Evolutionary conservation across 2,797 vertebrate species (phyloP).

Genomic region (Hephaestus fuliginosus): DNA sequence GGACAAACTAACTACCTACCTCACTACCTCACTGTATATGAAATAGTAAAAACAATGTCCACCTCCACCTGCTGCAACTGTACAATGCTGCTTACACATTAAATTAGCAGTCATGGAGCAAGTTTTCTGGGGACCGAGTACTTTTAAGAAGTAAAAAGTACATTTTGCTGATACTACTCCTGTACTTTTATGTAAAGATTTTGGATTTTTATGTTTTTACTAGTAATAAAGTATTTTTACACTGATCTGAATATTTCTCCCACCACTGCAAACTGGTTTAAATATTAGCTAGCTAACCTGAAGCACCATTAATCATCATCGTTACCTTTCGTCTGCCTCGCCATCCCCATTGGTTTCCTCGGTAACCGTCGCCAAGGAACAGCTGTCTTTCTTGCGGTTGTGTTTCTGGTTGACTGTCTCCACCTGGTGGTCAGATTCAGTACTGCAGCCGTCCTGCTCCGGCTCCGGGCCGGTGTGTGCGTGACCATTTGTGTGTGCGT

Average conservation of each 20-base stretch:
- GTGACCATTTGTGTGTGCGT: constrained; percentile 35
- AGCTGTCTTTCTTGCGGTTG: constrained; percentile 88
- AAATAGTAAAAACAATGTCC: too few species aligned
- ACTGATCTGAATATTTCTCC: not conserved
- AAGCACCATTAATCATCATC: not conserved
- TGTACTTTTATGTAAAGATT: not conserved
- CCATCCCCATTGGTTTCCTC: constrained; percentile 87
- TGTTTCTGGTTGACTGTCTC: constrained; percentile 82
- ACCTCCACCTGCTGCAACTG: too few species aligned
- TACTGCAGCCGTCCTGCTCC: constrained; percentile 23
- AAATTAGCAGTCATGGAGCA: not conserved
- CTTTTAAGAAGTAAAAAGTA: not conserved
- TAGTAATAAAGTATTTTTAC: not conserved
- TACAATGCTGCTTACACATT: too few species aligned
- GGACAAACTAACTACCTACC: too few species aligned
- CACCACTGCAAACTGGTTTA: not conserved
- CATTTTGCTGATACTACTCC: not conserved
- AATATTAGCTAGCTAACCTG: not conserved
- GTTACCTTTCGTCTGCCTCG: constrained; percentile 62
- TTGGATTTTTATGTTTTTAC: not conserved
- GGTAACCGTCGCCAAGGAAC: constrained; percentile 89
- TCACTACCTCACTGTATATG: too few species aligned
- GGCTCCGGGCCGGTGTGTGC: constrained; percentile 62
- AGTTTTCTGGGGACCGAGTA: not conserved
- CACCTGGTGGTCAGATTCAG: constrained; percentile 69